phyloP scores from a whole-genome alignment of 2,888 invertebrate genomes.

The Diachrysia chrysitis region DNA sequence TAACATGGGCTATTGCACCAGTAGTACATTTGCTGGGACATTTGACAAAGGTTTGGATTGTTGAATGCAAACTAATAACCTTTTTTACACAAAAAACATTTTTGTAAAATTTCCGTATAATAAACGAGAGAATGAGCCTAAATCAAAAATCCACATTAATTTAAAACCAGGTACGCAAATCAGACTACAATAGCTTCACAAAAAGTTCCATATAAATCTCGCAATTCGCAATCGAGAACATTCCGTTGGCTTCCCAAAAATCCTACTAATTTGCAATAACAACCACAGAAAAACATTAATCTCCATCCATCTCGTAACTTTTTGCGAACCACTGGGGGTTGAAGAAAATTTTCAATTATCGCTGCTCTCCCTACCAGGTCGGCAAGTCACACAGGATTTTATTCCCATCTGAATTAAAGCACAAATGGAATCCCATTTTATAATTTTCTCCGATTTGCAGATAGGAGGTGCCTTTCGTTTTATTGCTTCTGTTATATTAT shows the following conservation, averaged over 20 bases:
- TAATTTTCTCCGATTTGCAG: constrained; percentile 73
- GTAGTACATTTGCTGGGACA: too few relatives aligned
- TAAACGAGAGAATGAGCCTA: constrained; percentile 15
- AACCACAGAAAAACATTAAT: constrained; percentile 64
- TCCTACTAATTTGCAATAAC: constrained; percentile 60
- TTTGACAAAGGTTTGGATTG: too few relatives aligned
- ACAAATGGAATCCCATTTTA: constrained; percentile 78
- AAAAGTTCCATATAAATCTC: constrained; percentile 46
- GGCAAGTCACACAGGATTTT: constrained; percentile 69
- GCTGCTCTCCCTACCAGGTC: constrained; percentile 60
- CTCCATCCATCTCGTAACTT: constrained; percentile 62
- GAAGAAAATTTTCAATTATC: constrained; percentile 81
- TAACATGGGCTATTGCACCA: background rate
- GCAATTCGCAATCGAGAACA: constrained; percentile 36
- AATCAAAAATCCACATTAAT: constrained; percentile 18
- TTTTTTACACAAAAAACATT: background rate
- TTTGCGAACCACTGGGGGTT: constrained; percentile 64
- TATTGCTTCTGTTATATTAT: constrained; percentile 50
- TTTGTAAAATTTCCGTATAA: background rate
- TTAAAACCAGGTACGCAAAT: constrained; percentile 27
- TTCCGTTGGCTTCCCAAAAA: constrained; percentile 48
- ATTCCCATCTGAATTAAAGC: constrained; percentile 75
- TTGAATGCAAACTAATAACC: too few relatives aligned
- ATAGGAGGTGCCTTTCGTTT: constrained; percentile 50
- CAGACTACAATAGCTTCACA: constrained; percentile 42